Percentiles rank a stretch among this genome's conserved stretches.
These are phyloP conservation scores for Drosophila acutilabella DNA, from an alignment of 2,888 invertebrate species.

Conservation along the genomic window DNA sequence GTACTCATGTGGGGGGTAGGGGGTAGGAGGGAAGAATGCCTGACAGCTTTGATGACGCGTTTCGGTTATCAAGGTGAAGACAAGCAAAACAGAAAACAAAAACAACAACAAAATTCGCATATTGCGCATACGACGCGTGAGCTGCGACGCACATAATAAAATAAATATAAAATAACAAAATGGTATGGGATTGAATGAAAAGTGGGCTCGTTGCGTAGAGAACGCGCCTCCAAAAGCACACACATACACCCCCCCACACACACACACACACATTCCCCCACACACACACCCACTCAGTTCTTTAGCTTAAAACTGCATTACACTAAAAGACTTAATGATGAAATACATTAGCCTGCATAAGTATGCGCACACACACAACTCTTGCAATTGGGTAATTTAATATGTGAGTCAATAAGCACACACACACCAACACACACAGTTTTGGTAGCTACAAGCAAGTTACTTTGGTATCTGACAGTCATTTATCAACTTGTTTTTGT, in stretches of 20 bases:
- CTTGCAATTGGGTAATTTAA: conserved; percentile 30
- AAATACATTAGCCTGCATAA: conserved; percentile 11
- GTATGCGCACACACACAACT: conserved; percentile 7
- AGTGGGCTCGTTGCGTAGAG: conserved; percentile 59
- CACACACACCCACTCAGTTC: neutral
- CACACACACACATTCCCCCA: neutral
- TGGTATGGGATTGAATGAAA: conserved; percentile 23
- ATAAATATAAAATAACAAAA: conserved; percentile 30
- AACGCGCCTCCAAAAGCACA: conserved; percentile 64
- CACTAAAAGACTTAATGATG: neutral
- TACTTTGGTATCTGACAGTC: conserved; percentile 33
- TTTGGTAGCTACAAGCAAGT: conserved; percentile 4
- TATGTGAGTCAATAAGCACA: conserved; percentile 25
- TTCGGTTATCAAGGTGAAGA: conserved; percentile 63
- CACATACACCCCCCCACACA: conserved; percentile 7
- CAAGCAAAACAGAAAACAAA: conserved; percentile 51
- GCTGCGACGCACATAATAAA: conserved; percentile 31
- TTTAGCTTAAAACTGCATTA: conserved; percentile 13
- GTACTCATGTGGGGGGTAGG: neutral
- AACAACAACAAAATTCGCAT: conserved; percentile 29
- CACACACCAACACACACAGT: neutral
- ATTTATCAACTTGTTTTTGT: conserved; percentile 53
- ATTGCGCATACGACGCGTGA: conserved; percentile 66
- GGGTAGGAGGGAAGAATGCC: neutral
- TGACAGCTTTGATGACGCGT: conserved; percentile 36